Evolutionary conservation across 2,888 invertebrate genomes (phyloP), one percentile per base, ranked within the genome.

Genomic region (Frankliniella fusca): DNA sequence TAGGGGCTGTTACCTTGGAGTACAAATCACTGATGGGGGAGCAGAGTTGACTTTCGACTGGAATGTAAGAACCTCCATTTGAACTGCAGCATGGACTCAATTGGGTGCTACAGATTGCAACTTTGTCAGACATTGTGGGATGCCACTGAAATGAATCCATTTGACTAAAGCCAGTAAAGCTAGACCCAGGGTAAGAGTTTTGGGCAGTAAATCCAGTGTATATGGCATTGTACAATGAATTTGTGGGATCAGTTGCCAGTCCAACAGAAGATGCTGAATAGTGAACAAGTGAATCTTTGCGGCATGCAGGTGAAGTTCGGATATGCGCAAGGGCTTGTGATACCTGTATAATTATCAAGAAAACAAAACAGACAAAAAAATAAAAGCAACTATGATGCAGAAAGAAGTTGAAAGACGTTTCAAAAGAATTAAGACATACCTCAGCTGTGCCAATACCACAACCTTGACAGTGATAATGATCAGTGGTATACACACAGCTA

Each of bases 81-180:
- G 70, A 76, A 76, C 70, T 76, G 70, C 70, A 76, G 70, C 70
- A 76, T 8, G 70, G 70, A 27, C 70, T 76, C 70, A 76, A 76
- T 23, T 76, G 70, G 70, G 23, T 27, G 27, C 70, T 76, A 27
- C 70, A 76, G 9, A 76, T 76, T 12, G 70, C 27, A 76, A 76
- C 70, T 10, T 76, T 76, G 27, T 76, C 70, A 27, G 70, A 23
- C 23, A 76, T 23, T 11, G 23, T 12, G n/a, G 70, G 70, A 76
- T 76, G 70, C 70, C 70, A 76, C 27, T 76, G 70, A 27, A 76
- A 76, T 23, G 70, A 76, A 76, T 76, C 70, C 8, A 76, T 11
- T 12, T 76, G 70, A 27, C 70, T 76, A 27, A 27, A 76, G 23
- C 70, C 70, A 76, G 23, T 76, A 9, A 76, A 76, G 27, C 70